phyloP scores from a whole-genome alignment of 2,888 invertebrate genomes.

The Amiota communis region DNA sequence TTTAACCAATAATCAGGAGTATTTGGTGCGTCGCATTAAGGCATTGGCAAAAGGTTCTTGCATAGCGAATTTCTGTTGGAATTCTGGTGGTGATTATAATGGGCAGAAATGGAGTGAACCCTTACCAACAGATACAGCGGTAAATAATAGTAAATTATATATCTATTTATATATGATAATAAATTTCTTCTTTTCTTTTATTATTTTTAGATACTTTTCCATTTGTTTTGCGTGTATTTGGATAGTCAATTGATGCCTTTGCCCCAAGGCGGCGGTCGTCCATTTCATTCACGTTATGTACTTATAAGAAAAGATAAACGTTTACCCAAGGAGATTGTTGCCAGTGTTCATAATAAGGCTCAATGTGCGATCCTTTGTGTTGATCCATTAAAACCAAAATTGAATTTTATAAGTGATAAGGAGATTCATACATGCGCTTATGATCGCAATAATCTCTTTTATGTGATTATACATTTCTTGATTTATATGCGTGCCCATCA shows the following conservation, averaged over 20 bases:
- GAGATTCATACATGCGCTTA: slow-evolving; percentile 80
- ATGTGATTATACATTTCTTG: slow-evolving; percentile 87
- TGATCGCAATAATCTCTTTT: slow-evolving; percentile 91
- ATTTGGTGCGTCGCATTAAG: slow-evolving; percentile 84
- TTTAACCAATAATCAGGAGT: slow-evolving; percentile 87
- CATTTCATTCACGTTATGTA: slow-evolving; percentile 76
- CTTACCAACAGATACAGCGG: slow-evolving; percentile 89
- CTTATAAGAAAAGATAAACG: slow-evolving; percentile 71
- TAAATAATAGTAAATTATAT: slow-evolving; percentile 69
- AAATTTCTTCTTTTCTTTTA: not conserved
- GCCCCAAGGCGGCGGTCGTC: slow-evolving; percentile 79
- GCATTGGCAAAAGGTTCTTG: slow-evolving; percentile 88
- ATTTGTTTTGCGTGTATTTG: slow-evolving; percentile 88
- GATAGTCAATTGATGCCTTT: slow-evolving; percentile 85
- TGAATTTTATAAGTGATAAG: slow-evolving; percentile 76
- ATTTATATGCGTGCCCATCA: slow-evolving; percentile 83
- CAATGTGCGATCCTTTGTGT: slow-evolving; percentile 72
- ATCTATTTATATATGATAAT: not conserved
- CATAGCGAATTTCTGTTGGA: slow-evolving; percentile 92
- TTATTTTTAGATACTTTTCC: slow-evolving; percentile 82
- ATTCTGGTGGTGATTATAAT: slow-evolving; percentile 82
- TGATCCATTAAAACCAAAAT: slow-evolving; percentile 70
- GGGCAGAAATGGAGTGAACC: slow-evolving; percentile 87
- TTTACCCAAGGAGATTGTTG: slow-evolving; percentile 69
- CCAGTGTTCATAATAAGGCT: slow-evolving; percentile 70